Evolutionary conservation across 2,888 invertebrate genomes (phyloP).

Genomic region (Synanthedon andrenaeformis): DNA sequence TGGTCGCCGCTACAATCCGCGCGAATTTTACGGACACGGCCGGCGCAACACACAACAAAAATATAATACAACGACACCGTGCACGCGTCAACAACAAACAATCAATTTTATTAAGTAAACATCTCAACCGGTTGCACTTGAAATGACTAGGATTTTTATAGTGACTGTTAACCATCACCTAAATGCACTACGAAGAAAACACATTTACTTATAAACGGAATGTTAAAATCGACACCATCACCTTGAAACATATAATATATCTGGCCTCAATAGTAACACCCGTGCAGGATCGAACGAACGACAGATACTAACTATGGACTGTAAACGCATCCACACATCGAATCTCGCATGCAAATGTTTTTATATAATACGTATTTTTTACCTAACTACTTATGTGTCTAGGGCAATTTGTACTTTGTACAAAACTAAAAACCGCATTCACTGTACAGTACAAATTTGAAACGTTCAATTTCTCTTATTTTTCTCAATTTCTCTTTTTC

Average conservation of each 20-base stretch:
- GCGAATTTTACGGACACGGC: conserved; percentile 11
- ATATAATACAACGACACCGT: conserved; percentile 49
- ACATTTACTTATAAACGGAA: conserved; percentile 46
- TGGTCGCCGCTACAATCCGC: background rate
- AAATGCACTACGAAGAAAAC: conserved; percentile 50
- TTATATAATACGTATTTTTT: conserved; percentile 51
- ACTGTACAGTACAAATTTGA: conserved; percentile 50
- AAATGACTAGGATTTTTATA: conserved; percentile 69
- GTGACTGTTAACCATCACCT: conserved; percentile 54
- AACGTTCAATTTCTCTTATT: conserved; percentile 18
- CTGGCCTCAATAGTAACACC: conserved; percentile 69
- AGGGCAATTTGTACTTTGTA: conserved; percentile 70
- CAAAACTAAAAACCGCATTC: conserved; percentile 56
- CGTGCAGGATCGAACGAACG: conserved; percentile 43
- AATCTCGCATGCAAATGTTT: conserved; percentile 46
- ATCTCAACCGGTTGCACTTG: conserved; percentile 68
- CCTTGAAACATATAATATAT: conserved; percentile 65
- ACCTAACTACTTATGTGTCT: conserved; percentile 70
- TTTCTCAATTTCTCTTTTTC: conserved; percentile 23
- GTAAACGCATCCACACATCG: conserved; percentile 51
- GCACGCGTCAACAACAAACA: conserved; percentile 19
- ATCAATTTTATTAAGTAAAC: conserved; percentile 49
- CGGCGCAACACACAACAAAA: conserved; percentile 30
- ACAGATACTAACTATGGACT: conserved; percentile 37
- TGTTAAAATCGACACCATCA: conserved; percentile 70